Evolutionary conservation across 1,140 invertebrate genomes (phyloP), one percentile per base, ranked within the genome.

Genomic region (Drosophila pallidifrons): DNA sequence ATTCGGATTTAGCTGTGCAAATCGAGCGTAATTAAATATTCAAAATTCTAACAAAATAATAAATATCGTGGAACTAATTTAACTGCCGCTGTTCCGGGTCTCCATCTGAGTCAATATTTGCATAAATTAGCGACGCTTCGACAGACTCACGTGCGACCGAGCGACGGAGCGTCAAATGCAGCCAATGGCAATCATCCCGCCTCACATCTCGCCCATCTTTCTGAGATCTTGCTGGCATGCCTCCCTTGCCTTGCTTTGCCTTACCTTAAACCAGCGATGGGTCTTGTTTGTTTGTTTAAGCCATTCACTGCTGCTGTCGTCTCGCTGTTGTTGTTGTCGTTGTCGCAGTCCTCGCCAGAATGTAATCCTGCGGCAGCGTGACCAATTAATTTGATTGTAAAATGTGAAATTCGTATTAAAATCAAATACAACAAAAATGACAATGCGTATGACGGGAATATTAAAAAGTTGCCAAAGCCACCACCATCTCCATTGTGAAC

Each of bases 371-470:
- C 73, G 74, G 72, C 85, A 89, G 89, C 89, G 89, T 91, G 89
- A 91, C 89, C 89, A 91, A 91, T 91, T 91, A 91, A 91, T 91
- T 91, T 91, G 89, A 91, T 91, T 91, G 89, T 91, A 86, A 91
- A 91, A 86, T 90, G 81, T 89, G 81, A 89, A 89, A 89, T 89
- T 90, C 77, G 86, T 91, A 91, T 91, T 91, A 91, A 91, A 91
- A 91, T 89, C 89, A 91, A 91, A 91, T 91, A 91, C 87, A 80
- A 86, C 86, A 87, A 91, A 91, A 90, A 86, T 87, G 82, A 90
- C 87, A 81, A 80, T 66, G 83, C 75, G 79, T 82, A 91, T 90
- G 87, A 90, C 75, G 82, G 76, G 82, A 90, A 90, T 90, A 90
- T 91, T 91, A 90, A 90, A 87, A 86, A 82, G 77, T 67, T 81